Base-by-base conservation (phyloP, 1,140 invertebrate genomes). In the Cotesia typhae region DNA sequence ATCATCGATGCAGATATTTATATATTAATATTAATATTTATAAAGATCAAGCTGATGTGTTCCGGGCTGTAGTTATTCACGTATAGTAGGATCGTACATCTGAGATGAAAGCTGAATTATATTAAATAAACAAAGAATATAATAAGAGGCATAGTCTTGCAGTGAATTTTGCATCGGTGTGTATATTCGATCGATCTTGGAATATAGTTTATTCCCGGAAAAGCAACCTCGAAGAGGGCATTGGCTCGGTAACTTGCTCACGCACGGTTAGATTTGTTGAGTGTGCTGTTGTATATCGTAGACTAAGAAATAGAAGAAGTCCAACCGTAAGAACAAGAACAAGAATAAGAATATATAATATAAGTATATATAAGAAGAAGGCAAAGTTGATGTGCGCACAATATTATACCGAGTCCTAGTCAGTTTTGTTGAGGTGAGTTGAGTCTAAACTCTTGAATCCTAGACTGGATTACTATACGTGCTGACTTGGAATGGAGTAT, bases 201-300 rank as follows among this genome's bases (percentile, higher is more conserved):
- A 67, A 72, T 28, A 17, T 53, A 47, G 70, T 66, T 51, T 67
- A 72, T 72, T 67, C 70, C 64, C 70, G 55, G 70, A 72, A 72
- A 72, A 72, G 17, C 41, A 17, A 64, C 53, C 53, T 67, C 20
- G 41, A 67, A 47, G 70, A 67, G 63, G 63, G 70, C 70, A 72
- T 72, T 72, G 70, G 41, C 70, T 72, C 55, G 38, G n/a, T 59
- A 38, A 36, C 41, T 71, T 38, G 61, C 70, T 66, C 70, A 72
- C 70, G 70, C 64, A 72, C 70, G 63, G 53, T 64, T 72, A 72
- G 64, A 36, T 38, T 67, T 53, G 37, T 14, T 7, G 60, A n/a
- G 38, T 61, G 28, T 35, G 52, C 52, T 47, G 10, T 47, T 9
- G 41, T 47, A 10, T 47, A 47, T 47, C 6, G 6, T 47, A 47